These are phyloP conservation scores for Chloebia gouldiae DNA, from an alignment of 2,113 vertebrate genomes.

Conservation along the genomic window DNA sequence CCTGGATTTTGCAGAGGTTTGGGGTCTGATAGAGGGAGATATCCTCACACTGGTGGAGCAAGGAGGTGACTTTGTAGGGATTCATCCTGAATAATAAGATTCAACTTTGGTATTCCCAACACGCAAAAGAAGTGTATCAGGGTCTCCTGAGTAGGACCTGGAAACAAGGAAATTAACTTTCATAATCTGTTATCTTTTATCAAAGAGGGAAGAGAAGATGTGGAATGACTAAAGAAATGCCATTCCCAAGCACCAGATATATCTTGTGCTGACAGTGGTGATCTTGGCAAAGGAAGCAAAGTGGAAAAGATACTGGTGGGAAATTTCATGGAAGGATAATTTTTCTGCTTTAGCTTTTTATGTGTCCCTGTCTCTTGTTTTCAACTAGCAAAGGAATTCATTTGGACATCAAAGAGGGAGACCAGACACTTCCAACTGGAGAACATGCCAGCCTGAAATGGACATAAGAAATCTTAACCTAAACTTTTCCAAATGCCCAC, in stretches of 20 bases:
- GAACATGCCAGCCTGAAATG: neutral
- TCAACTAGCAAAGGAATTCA: neutral
- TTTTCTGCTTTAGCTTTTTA: neutral
- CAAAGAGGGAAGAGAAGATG: neutral
- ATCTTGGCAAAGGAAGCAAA: neutral
- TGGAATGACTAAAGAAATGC: neutral
- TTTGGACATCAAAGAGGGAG: neutral
- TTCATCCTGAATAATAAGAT: neutral
- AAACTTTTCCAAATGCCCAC: neutral
- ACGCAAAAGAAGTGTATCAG: neutral
- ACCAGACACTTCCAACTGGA: neutral
- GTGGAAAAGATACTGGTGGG: neutral
- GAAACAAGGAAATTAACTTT: neutral
- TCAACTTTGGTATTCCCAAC: neutral
- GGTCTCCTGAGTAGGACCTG: neutral
- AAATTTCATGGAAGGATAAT: neutral
- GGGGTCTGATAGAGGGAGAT: neutral
- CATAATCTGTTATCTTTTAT: neutral
- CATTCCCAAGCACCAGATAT: neutral
- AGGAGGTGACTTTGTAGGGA: neutral
- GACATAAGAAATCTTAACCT: neutral
- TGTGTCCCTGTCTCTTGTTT: neutral
- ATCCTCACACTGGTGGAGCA: neutral
- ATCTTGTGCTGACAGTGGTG: neutral
- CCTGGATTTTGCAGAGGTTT: neutral